These are phyloP conservation scores for Dunckerocampus dactyliophorus DNA, from an alignment of 2,113 vertebrate genomes.

Conservation along the genomic window DNA sequence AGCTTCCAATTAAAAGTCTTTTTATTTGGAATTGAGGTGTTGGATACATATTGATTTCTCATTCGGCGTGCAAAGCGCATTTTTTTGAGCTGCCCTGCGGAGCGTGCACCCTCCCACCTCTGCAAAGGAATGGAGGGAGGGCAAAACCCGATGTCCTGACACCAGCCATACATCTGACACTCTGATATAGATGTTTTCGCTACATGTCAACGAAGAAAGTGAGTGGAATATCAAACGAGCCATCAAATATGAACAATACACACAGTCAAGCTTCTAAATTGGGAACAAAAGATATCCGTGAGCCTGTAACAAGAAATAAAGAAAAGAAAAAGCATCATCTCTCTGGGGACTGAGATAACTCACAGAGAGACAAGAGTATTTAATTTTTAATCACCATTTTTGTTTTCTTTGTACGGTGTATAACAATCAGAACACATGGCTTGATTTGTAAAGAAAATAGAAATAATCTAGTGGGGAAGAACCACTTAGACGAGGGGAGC, in stretches of 20 bases:
- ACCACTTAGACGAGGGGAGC: conserved; percentile 41
- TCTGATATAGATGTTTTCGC: conserved; percentile 70
- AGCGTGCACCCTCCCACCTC: conserved; percentile 44
- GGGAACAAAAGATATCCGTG: conserved; percentile 73
- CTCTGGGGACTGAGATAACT: conserved; percentile 73
- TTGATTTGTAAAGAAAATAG: conserved; percentile 65
- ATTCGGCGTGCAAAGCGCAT: conserved; percentile 26
- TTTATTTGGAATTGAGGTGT: conserved; percentile 42
- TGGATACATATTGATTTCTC: conserved; percentile 48
- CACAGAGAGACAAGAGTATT: conserved; percentile 75
- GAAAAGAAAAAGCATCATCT: conserved; percentile 64
- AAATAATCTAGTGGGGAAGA: conserved; percentile 54
- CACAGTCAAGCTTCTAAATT: conserved; percentile 77
- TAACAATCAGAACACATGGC: conserved; percentile 69
- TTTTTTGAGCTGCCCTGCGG: conserved; percentile 12
- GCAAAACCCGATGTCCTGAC: conserved; percentile 56
- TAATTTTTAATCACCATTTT: conserved; percentile 79
- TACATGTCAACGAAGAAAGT: conserved; percentile 60
- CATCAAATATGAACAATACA: conserved; percentile 78
- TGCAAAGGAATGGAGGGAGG: conserved; percentile 40
- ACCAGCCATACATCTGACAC: conserved; percentile 57
- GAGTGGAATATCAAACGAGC: conserved; percentile 72
- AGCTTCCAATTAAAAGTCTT: conserved; percentile 12
- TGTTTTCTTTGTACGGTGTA: conserved; percentile 74
- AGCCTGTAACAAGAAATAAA: conserved; percentile 66